Evolutionary conservation across 2,888 invertebrate genomes (phyloP).

Genomic region (Patella ulyssiponensis): DNA sequence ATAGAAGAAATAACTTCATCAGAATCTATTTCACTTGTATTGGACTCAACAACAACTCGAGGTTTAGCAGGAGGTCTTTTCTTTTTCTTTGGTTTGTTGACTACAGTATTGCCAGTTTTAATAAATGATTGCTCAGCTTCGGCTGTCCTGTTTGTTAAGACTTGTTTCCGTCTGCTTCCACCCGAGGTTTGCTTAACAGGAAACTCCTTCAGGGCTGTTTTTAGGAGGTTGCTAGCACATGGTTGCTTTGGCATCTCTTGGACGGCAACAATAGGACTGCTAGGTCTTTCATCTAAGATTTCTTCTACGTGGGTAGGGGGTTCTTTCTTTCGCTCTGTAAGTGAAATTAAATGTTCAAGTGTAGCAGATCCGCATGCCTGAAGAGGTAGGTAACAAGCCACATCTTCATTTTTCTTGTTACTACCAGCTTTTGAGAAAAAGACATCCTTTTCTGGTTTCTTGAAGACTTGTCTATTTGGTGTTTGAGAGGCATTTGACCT

Average conservation of each 20-base stretch:
- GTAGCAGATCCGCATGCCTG: background rate
- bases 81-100: background rate
- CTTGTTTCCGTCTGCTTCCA: background rate
- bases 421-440: background rate
- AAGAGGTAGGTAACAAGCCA: background rate
- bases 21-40: too few relatives aligned
- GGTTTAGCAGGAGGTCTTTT: background rate
- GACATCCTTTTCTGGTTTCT: background rate
- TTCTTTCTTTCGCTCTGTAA: background rate
- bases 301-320: background rate
- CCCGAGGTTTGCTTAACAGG: background rate
- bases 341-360: constrained; percentile 2
- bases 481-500: background rate
- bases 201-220: background rate
- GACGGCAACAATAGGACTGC: background rate
- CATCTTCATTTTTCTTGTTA: background rate
- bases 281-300: background rate
- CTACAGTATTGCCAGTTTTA: background rate
- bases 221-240: background rate
- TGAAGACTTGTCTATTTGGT: background rate
- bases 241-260: background rate
- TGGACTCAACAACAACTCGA: background rate
- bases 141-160: background rate
- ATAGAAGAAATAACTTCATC: constrained; percentile 1
- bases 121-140: background rate